phyloP scores from a whole-genome alignment of 2,113 vertebrate genomes.

The Pomatorhinus ruficollis region DNA sequence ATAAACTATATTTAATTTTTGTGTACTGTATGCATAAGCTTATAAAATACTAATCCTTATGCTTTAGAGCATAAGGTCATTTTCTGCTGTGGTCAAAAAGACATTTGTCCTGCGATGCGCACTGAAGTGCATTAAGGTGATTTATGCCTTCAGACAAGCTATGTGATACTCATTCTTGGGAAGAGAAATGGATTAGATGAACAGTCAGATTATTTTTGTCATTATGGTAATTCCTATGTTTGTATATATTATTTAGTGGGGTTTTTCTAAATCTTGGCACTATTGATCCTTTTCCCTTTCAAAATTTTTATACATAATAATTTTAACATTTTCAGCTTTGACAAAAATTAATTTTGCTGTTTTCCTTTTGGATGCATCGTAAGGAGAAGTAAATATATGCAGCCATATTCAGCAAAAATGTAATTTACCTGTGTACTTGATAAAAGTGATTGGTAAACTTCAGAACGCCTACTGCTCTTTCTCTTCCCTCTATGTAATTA shows the following conservation, averaged over 20 bases:
- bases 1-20: background rate
- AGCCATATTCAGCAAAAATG: slow-evolving; percentile 19
- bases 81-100: slow-evolving; percentile 1
- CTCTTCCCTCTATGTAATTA: background rate
- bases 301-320: background rate
- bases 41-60: background rate
- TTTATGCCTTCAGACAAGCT: background rate
- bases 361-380: background rate
- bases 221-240: slow-evolving; percentile 37
- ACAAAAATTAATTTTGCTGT: slow-evolving; percentile 6
- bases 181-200: background rate
- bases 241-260: background rate
- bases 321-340: background rate
- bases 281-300: slow-evolving; percentile 29
- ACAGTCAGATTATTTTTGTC: background rate
- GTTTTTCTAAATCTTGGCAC: background rate
- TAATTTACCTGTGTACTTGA: background rate
- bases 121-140: background rate
- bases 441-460: background rate
- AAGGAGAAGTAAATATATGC: background rate
- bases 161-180: background rate
- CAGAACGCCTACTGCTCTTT: background rate
- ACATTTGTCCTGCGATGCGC: background rate
- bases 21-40: slow-evolving; percentile 1
- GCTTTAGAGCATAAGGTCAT: background rate